phyloP scores from a whole-genome alignment of 53 echinoderm and acorn worm genomes.

The Holothuria leucospilota region DNA sequence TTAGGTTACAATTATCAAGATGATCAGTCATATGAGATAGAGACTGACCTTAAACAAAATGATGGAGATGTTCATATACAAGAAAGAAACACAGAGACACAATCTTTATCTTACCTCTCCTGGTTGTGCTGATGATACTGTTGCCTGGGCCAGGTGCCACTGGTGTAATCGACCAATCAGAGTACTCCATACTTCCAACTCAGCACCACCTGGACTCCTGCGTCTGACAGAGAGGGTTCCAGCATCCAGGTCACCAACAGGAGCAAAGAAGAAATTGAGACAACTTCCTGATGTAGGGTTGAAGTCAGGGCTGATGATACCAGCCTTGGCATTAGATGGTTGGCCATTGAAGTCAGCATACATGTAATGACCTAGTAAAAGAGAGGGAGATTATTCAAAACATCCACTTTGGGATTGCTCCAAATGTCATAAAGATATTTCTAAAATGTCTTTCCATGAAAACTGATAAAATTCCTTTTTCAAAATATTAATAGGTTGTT shows the following conservation, averaged over 20 bases:
- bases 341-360: slow-evolving; percentile 23
- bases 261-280: slow-evolving; percentile 42
- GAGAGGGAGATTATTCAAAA: too few species aligned
- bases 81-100: too few species aligned
- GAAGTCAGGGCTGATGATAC: background rate
- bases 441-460: too few species aligned
- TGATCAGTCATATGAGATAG: too few species aligned
- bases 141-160: slow-evolving; percentile 34
- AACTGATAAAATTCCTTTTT: too few species aligned
- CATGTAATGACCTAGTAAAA: slow-evolving; percentile 31
- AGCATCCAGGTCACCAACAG: slow-evolving; percentile 34
- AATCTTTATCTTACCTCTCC: slow-evolving; percentile 21
- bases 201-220: background rate
- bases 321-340: slow-evolving; percentile 5
- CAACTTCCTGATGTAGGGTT: slow-evolving; percentile 18
- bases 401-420: too few species aligned
- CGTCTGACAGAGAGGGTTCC: slow-evolving; percentile 13
- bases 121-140: slow-evolving; percentile 28
- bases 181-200: slow-evolving; percentile 1
- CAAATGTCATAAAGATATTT: background rate
- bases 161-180: slow-evolving; percentile 29
- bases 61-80: too few species aligned
- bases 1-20: too few species aligned
- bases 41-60: too few species aligned
- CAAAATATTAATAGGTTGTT: too few species aligned